These are phyloP conservation scores for Drosophila planitibia DNA, from an alignment of 2,888 invertebrate genomes.

Conservation along the genomic window DNA sequence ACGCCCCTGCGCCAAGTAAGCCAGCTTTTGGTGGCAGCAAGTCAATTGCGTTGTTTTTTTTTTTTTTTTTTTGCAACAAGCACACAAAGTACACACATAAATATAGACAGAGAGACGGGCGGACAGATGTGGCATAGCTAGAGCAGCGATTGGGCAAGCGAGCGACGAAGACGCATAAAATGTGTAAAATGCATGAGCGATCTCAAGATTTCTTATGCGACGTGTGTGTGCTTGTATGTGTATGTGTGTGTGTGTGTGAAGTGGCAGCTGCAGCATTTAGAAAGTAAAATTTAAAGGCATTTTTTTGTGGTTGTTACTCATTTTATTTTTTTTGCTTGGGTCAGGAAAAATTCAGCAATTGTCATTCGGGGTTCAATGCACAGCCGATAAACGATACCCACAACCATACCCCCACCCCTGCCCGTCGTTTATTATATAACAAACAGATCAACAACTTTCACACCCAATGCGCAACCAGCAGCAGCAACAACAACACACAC, in stretches of 20 bases:
- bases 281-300: conserved; percentile 67
- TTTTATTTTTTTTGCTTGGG: conserved; percentile 40
- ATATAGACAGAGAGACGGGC: not conserved
- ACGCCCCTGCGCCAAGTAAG: conserved; percentile 40
- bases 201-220: conserved; percentile 46
- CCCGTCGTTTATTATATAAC: conserved; percentile 61
- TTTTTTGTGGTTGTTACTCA: conserved; percentile 3
- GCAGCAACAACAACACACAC: conserved; percentile 44
- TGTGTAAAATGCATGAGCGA: conserved; percentile 67
- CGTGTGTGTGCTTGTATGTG: conserved; percentile 21
- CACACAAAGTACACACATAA: conserved; percentile 22
- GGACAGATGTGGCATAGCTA: conserved; percentile 41
- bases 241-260: conserved; percentile 27
- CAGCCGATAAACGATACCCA: conserved; percentile 34
- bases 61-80: conserved; percentile 52
- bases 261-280: conserved; percentile 64
- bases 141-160: conserved; percentile 59
- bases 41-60: conserved; percentile 51
- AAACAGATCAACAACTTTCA: conserved; percentile 80
- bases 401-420: not conserved
- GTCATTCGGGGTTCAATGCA: conserved; percentile 80
- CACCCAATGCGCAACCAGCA: conserved; percentile 65
- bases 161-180: conserved; percentile 62
- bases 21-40: conserved; percentile 40
- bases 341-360: conserved; percentile 76